A percentile compares a stretch with the other conserved stretches of the same genome.
Evolutionary conservation across 2,797 vertebrate species (phyloP).

Genomic region (Prionace glauca): DNA sequence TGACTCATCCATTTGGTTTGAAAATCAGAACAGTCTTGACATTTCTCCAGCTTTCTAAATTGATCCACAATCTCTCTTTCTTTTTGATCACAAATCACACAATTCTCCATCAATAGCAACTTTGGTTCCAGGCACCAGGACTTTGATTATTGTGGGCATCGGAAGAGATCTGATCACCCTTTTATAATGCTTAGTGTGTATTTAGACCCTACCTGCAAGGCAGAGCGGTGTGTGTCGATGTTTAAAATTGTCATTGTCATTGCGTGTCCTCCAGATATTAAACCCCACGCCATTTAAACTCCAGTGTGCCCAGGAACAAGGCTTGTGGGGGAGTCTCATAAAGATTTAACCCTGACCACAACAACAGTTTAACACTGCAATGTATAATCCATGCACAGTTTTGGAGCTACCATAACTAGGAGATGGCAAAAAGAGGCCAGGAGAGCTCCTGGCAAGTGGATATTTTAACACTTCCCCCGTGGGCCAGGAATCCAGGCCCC

Average conservation of each 20-base stretch:
- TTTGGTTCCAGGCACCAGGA: neutral
- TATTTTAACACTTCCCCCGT: too few relatives aligned
- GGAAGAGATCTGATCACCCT: neutral
- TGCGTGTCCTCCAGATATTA: neutral
- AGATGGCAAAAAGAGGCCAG: too few relatives aligned
- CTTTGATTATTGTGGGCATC: neutral
- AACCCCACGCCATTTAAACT: neutral
- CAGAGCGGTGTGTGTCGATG: neutral
- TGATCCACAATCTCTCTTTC: neutral
- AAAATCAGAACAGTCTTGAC: neutral
- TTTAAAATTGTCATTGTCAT: neutral
- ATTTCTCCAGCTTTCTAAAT: neutral
- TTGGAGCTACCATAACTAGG: too few relatives aligned
- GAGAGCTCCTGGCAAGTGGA: too few relatives aligned
- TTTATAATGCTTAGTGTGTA: neutral
- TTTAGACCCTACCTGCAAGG: neutral
- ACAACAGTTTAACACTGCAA: neutral
- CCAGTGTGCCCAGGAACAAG: neutral
- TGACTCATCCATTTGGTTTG: neutral
- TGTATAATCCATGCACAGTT: neutral
- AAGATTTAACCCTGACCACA: neutral
- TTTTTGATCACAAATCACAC: neutral
- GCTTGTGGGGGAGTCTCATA: neutral
- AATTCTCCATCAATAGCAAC: neutral
- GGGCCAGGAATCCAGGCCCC: too few relatives aligned